Evolutionary conservation across 2,113 vertebrate genomes (phyloP).

Genomic region (Lathamus discolor): DNA sequence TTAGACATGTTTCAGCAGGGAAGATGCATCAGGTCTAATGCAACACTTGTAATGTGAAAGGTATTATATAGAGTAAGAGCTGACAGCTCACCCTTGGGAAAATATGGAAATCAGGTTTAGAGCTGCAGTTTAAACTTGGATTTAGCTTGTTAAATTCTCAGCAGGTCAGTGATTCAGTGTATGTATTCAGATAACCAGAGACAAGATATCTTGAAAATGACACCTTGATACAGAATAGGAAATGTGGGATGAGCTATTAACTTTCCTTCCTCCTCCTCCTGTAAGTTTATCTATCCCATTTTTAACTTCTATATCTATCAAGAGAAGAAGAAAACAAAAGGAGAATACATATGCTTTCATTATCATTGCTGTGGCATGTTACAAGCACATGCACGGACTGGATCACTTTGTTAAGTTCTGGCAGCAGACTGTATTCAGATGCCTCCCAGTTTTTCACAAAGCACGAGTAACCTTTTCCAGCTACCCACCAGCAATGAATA

Average conservation of each 20-base stretch:
- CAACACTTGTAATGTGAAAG: constrained; percentile 11
- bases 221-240: constrained; percentile 1
- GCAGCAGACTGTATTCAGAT: background rate
- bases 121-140: constrained; percentile 32
- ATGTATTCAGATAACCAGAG: background rate
- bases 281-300: background rate
- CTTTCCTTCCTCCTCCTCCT: background rate
- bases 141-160: constrained; percentile 42
- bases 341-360: background rate
- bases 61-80: background rate
- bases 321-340: background rate
- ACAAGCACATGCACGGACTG: background rate
- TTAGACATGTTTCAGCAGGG: background rate
- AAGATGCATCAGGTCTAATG: background rate
- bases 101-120: constrained; percentile 11
- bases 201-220: constrained; percentile 26
- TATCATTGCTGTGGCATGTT: background rate
- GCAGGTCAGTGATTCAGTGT: constrained; percentile 11
- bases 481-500: background rate
- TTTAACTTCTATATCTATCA: background rate
- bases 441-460: background rate
- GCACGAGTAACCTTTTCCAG: background rate
- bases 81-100: constrained; percentile 32
- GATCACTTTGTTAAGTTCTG: background rate
- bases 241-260: background rate